A percentile compares a stretch with the other conserved stretches of the same genome.
Evolutionary conservation across 1,140 invertebrate genomes (phyloP).

Genomic region (Dufourea novaeangliae): DNA sequence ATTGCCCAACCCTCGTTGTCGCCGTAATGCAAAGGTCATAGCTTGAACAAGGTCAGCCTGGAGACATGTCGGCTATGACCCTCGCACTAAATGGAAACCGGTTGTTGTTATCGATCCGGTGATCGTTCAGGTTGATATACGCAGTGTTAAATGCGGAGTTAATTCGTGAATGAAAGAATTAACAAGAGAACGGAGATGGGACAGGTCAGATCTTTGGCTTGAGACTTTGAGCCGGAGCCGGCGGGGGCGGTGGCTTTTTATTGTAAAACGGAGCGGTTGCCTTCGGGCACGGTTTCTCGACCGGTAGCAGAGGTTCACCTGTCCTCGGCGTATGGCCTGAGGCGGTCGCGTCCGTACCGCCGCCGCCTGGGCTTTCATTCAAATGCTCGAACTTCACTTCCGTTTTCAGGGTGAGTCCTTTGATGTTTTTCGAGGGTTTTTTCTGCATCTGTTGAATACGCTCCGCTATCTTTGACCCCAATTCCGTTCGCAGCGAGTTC

Average conservation of each 20-base stretch:
- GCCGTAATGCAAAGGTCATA: conserved; percentile 63
- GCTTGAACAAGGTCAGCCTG: background rate
- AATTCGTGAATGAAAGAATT: background rate
- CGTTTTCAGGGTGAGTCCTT: conserved; percentile 78
- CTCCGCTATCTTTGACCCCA: conserved; percentile 67
- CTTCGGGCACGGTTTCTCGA: conserved; percentile 26
- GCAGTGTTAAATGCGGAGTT: background rate
- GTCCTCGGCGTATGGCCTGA: conserved; percentile 61
- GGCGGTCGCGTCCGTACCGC: too few species aligned
- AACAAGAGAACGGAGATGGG: background rate
- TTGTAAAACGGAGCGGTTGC: conserved; percentile 72
- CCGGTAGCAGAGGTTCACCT: conserved; percentile 56
- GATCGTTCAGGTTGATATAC: background rate
- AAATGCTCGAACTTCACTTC: conserved; percentile 68
- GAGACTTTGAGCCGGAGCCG: conserved; percentile 69
- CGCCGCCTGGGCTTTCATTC: conserved; percentile 65
- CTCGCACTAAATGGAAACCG: conserved; percentile 49
- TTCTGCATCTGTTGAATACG: conserved; percentile 70
- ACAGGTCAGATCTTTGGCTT: conserved; percentile 71
- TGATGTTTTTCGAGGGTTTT: conserved; percentile 75
- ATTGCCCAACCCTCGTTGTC: conserved; percentile 24
- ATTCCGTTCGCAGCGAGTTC: conserved; percentile 61
- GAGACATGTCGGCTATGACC: conserved; percentile 34
- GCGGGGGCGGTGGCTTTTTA: conserved; percentile 79
- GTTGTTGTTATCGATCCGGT: background rate